Evolutionary conservation across 2,113 vertebrate species (phyloP).

Genomic region (Scophthalmus maximus): DNA sequence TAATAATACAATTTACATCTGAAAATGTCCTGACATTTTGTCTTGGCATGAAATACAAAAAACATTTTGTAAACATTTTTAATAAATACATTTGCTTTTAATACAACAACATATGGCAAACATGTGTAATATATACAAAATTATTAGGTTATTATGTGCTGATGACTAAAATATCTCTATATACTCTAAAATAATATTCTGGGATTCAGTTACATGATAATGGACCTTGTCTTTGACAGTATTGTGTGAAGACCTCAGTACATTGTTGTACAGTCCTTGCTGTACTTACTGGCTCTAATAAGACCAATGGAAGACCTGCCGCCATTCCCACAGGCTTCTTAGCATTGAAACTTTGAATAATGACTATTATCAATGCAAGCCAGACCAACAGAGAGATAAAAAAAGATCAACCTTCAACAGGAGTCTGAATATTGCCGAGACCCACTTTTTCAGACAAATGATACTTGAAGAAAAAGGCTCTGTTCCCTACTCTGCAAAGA

Average conservation of each 20-base stretch:
- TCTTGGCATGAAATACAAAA: slow-evolving; percentile 12
- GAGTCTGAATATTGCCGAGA: slow-evolving; percentile 68
- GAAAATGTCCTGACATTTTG: slow-evolving; percentile 24
- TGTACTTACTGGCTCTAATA: slow-evolving; percentile 30
- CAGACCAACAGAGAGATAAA: slow-evolving; percentile 14
- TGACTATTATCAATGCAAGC: slow-evolving; percentile 60
- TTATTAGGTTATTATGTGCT: not conserved
- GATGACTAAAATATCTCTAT: not conserved
- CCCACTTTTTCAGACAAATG: slow-evolving; percentile 54
- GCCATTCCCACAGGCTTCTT: slow-evolving; percentile 23
- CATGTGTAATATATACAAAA: no score
- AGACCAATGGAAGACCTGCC: slow-evolving; percentile 27
- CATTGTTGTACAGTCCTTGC: slow-evolving; percentile 5
- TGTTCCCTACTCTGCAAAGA: slow-evolving; percentile 20
- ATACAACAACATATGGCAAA: no score
- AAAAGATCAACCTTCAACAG: slow-evolving; percentile 60
- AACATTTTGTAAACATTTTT: not conserved
- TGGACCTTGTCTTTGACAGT: not conserved
- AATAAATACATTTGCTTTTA: no score
- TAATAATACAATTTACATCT: slow-evolving; percentile 4
- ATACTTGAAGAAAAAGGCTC: slow-evolving; percentile 53
- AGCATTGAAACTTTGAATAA: slow-evolving; percentile 60
- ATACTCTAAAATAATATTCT: not conserved
- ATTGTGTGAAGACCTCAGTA: slow-evolving; percentile 8
- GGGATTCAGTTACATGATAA: not conserved